Conservation (phyloP, 2,888 invertebrate genomes). For the Platynereis dumerilii region DNA sequence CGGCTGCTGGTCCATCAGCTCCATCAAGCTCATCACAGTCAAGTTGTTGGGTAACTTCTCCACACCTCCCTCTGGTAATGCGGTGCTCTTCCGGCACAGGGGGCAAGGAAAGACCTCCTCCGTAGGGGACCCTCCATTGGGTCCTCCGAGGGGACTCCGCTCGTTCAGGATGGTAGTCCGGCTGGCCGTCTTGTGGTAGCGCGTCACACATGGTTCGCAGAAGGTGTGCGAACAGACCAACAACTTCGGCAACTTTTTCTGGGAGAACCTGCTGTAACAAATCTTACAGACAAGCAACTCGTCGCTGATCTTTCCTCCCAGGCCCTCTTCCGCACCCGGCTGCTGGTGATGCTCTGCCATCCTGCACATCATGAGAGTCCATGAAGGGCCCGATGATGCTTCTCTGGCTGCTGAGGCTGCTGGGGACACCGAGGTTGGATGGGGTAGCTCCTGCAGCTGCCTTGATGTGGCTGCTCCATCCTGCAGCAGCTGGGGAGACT, state of each 20-base stretch:
- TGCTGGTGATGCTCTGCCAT: too few species aligned
- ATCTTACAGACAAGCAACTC: slow-evolving; percentile 31
- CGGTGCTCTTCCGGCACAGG: slow-evolving; percentile 27
- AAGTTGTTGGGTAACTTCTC: slow-evolving; percentile 25
- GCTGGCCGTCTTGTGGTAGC: not conserved
- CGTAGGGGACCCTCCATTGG: not conserved
- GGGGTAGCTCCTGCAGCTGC: too few species aligned
- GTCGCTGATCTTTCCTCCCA: slow-evolving; percentile 20
- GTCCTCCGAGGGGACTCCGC: not conserved
- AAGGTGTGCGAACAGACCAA: slow-evolving; percentile 32
- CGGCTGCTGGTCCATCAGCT: slow-evolving; percentile 19
- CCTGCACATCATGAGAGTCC: too few species aligned
- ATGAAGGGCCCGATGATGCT: too few species aligned
- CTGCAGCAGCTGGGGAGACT: too few species aligned
- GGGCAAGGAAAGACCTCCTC: slow-evolving; percentile 27
- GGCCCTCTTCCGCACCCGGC: not conserved
- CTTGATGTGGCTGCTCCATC: too few species aligned
- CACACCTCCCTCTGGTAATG: slow-evolving; percentile 15
- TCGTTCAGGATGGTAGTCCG: not conserved
- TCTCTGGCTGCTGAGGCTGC: too few species aligned
- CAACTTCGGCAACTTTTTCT: slow-evolving; percentile 25
- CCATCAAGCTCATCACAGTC: slow-evolving; percentile 28
- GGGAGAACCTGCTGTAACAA: slow-evolving; percentile 24
- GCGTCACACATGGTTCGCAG: slow-evolving; percentile 28
- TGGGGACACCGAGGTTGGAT: too few species aligned